These are phyloP conservation scores for Puffinus mauretanicus DNA, from an alignment of 2,113 vertebrate genomes.

Conservation along the genomic window DNA sequence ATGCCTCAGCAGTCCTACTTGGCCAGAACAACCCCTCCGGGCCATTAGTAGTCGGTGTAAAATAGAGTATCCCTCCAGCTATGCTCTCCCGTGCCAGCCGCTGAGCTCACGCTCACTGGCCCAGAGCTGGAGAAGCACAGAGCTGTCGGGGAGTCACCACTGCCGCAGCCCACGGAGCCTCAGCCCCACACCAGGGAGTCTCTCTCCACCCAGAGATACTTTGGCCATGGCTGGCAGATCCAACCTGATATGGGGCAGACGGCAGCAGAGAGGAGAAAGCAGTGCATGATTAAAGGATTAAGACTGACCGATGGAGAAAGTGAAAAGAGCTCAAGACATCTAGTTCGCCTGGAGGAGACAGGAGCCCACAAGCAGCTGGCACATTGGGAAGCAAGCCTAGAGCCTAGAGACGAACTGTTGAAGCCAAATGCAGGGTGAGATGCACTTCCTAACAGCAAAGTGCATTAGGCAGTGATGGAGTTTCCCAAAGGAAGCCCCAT, in stretches of 20 bases:
- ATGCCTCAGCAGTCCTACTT: constrained; percentile 32
- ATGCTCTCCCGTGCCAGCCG: background rate
- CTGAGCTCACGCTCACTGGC: constrained; percentile 17
- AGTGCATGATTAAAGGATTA: constrained; percentile 1
- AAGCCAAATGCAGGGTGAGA: background rate
- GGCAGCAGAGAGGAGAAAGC: background rate
- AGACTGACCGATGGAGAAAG: background rate
- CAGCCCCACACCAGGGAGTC: background rate
- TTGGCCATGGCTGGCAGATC: background rate
- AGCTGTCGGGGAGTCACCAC: background rate
- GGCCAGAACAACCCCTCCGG: background rate
- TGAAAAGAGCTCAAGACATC: background rate
- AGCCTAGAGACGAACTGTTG: background rate
- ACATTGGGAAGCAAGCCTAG: background rate
- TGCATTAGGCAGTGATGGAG: background rate
- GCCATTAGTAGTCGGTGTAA: background rate
- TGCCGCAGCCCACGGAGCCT: rapidly evolving
- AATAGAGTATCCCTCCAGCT: constrained; percentile 43
- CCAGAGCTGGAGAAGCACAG: background rate
- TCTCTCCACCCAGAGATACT: background rate
- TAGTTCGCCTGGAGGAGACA: background rate
- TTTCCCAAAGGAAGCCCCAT: constrained; percentile 44
- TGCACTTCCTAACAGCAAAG: background rate
- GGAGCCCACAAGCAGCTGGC: background rate
- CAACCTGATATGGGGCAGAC: background rate